Conservation (phyloP, 35 echinoderm and acorn worm species). For the Heliocidaris tuberculata region DNA sequence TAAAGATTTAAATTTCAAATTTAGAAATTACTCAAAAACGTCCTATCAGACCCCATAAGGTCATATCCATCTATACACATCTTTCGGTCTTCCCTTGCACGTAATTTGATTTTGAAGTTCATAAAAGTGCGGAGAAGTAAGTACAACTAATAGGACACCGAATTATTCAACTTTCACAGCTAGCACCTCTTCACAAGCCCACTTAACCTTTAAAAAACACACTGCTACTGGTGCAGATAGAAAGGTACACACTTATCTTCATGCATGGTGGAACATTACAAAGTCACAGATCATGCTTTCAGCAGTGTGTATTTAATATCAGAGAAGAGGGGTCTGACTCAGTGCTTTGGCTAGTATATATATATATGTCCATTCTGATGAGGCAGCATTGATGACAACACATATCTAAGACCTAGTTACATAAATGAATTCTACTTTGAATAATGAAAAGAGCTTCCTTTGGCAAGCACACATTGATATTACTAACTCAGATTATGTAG, state of each 20-base stretch:
- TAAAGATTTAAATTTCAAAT: neutral
- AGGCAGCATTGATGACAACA: neutral
- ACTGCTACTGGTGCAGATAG: neutral
- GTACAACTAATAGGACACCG: neutral
- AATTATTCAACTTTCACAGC: constrained; percentile 11
- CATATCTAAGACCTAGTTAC: neutral
- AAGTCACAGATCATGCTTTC: neutral
- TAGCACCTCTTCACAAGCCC: neutral
- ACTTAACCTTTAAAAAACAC: constrained; percentile 4
- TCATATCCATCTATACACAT: too few species aligned
- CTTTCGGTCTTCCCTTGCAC: neutral
- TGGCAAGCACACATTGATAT: too few species aligned
- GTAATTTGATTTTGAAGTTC: neutral
- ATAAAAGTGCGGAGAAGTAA: neutral
- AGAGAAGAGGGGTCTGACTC: neutral
- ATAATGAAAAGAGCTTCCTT: too few species aligned
- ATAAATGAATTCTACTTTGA: neutral
- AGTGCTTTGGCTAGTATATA: neutral
- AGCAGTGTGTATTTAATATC: neutral
- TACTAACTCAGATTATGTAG: too few species aligned
- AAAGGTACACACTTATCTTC: neutral
- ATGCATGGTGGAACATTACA: neutral
- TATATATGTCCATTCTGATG: neutral
- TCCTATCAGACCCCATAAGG: neutral
- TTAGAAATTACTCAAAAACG: neutral